Evolutionary conservation across 2,113 vertebrate species (phyloP).

Genomic region (Pogona vitticeps): DNA sequence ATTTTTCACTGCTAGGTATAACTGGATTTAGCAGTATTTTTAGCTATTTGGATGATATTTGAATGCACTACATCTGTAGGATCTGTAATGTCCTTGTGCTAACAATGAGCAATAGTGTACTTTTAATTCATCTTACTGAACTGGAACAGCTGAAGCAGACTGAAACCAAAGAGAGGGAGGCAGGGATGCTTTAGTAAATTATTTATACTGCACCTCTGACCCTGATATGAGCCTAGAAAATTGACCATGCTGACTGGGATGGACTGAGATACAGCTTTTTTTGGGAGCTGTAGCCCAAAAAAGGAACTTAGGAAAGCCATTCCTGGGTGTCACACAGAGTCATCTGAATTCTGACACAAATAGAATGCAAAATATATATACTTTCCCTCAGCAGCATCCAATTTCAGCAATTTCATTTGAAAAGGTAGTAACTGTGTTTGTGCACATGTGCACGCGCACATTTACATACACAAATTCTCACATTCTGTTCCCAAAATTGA

Average conservation of each 20-base stretch:
- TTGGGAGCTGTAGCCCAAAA: too few species aligned
- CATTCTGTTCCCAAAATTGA: not conserved
- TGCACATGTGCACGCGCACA: too few species aligned
- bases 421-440: too few species aligned
- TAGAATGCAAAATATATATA: not conserved
- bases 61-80: not conserved
- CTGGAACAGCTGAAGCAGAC: not conserved
- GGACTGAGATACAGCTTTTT: too few species aligned
- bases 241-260: too few species aligned
- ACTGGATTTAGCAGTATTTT: slow-evolving; percentile 17
- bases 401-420: not conserved
- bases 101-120: not conserved
- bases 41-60: not conserved
- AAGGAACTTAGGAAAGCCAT: too few species aligned
- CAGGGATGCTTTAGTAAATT: not conserved
- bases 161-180: not conserved
- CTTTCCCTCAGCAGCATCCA: not conserved
- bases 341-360: not conserved
- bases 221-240: not conserved
- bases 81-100: not conserved
- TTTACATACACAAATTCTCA: too few species aligned
- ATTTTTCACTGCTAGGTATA: not conserved
- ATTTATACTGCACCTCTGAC: not conserved
- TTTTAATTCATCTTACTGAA: slow-evolving; percentile 1
- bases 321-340: not conserved